Base-by-base conservation (phyloP, 2,888 invertebrate genomes). In the Pterostichus madidus region DNA sequence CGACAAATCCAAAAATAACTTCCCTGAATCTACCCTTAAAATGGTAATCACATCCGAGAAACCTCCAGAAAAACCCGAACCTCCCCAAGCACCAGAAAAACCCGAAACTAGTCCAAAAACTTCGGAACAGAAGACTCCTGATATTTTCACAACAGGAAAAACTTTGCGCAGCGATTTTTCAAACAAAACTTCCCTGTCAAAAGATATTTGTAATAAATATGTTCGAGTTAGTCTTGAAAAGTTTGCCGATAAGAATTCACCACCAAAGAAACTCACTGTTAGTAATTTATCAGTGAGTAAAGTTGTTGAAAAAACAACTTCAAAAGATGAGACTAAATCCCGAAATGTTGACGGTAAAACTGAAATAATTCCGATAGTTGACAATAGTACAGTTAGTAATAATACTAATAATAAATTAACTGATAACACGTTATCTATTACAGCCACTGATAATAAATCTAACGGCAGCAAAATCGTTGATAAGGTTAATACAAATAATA, bases 1-100 rank as follows among this genome's bases (percentile, higher is more conserved):
- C 32, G 88, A 89, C 13, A 88, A 88, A 85, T 85, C 84, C n/a
- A 84, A 86, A 59, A 49, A 39, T 68, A 35, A 11, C 44, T 35
- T 13, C n/a, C 11, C 52, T 7, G 68, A 78, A 68, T n/a, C 75
- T 10, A 56, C 35, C 17, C 10, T 77, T 3, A 77, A 77, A 59
- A 39, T 77, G 39, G 56, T 56, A 5, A 53, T 56, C n/a, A 56
- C 46, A 76, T 8, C 82, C 64, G 76, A 83, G 76, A 78, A 80
- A 46, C 35, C 68, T 15, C 8, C 64, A 7, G 77, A 59, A 15
- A 83, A 76, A 64, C 24, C 44, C 13, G 44, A 80, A 44, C 39
- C 39, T 6, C 1, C 8, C 39, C 39, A 5, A 39, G 11, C 8
- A 59, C 68, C 46, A 1, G 61, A 31, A 44, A 84, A 35, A 49